phyloP scores from a whole-genome alignment of 2,797 vertebrate genomes.

The Brotula barbata region DNA sequence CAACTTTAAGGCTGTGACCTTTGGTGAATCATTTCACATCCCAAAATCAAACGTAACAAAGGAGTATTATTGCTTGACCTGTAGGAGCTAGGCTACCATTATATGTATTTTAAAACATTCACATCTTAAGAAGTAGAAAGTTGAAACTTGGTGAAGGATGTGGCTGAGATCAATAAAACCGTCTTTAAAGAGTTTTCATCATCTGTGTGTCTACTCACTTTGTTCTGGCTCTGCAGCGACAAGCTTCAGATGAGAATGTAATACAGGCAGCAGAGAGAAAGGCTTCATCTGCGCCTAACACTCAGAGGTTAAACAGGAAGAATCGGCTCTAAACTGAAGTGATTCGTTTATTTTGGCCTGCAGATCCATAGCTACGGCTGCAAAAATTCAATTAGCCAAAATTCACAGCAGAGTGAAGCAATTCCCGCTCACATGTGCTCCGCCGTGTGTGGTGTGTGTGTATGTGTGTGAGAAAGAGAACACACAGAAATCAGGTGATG shows the following conservation, averaged over 20 bases:
- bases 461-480: no score
- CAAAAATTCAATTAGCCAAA: slow-evolving; percentile 70
- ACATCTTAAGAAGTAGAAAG: no score
- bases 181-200: slow-evolving; percentile 25
- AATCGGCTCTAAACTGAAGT: slow-evolving; percentile 67
- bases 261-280: slow-evolving; percentile 53
- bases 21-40: no score
- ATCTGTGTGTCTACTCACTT: slow-evolving; percentile 35
- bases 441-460: neutral
- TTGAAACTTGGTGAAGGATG: neutral
- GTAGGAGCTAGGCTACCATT: no score
- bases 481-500: slow-evolving; percentile 23
- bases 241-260: slow-evolving; percentile 56
- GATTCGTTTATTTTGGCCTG: slow-evolving; percentile 68
- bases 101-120: no score
- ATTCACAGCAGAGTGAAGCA: slow-evolving; percentile 51
- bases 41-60: no score
- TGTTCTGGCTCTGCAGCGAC: slow-evolving; percentile 12
- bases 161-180: slow-evolving; percentile 19
- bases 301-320: slow-evolving; percentile 62
- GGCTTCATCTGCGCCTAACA: slow-evolving; percentile 45
- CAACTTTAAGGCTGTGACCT: no score
- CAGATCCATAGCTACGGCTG: slow-evolving; percentile 48
- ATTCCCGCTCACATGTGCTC: slow-evolving; percentile 29
- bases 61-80: no score